Evolutionary conservation across 2,113 vertebrate species (phyloP), one percentile per base, ranked within the genome.

Genomic region (Speoplatyrhinus poulsoni): DNA sequence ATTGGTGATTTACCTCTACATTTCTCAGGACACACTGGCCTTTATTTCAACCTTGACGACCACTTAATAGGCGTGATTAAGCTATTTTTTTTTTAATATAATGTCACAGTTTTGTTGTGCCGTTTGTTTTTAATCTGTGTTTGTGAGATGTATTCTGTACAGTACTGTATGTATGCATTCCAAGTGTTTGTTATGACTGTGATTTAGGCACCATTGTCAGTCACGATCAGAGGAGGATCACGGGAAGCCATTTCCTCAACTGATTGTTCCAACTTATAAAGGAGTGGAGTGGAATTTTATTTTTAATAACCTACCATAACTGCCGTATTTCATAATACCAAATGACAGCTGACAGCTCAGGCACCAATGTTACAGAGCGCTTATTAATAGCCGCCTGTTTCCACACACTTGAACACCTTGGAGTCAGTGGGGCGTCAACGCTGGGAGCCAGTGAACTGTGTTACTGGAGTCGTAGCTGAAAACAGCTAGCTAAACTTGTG

Each of bases 81-180:
- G 36, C 36, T 0, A 41, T 41, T 6, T 5, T 41, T 6, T 5
- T 41, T 26, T 26, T 26, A 7, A 41, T 41, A 41, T 46, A 60
- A 46, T 60, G 12, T 15, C 5, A 12, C 46, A 12, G 7, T 33
- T 52, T 48, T 61, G 0, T 46, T 5, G 17, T 62, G 70, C 49
- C 80, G 69, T 85, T 81, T 72, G 72, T 79, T 70, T 58, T 60
- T 66, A 52, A 60, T 46, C 55, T 33, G 60, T 62, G 75, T 57
- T 4, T 60, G 36, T 58, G 63, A 56, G 16, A 16, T 63, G 54
- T 17, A 9, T 16, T 16, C 3, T 56, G 54, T 56, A n/a, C 26
- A 26, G 2, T 26, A 8, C 8, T 58, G 56, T 26, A 13, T 59
- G 57, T 26, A 10, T 59, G 26, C 26, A 68, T 67, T 58, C 10